Evolutionary conservation across 1,140 invertebrate genomes (phyloP), one percentile per base, ranked within the genome.

Genomic region (Drosophila sturtevanti): DNA sequence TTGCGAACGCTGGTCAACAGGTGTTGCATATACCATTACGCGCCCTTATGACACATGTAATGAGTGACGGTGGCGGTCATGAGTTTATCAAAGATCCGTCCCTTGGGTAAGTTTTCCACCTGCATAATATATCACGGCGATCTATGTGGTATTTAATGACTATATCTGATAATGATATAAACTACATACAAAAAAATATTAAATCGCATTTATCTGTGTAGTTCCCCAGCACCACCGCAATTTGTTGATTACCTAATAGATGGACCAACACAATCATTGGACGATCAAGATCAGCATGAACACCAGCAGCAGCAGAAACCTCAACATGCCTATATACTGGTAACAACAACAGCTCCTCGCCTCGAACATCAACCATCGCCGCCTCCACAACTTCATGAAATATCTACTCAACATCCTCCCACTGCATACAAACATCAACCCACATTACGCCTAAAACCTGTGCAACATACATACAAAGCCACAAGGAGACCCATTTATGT

Each of bases 191-290:
- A n/a, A n/a, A n/a, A n/a, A n/a, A n/a, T 16, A 35, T 9, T 27
- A 16, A 9, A 14, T 18, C 12, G 7, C 22, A 12, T 60, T 41
- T 7, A 1, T 4, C 7, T 44, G 1, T 24, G 44, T 37, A 86
- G 82, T 6, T 76, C 84, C 16, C 79, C 82, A 35, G 64, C 78
- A 16, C 79, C 86, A 0, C 55, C 80, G 0, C 80, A 89, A 24
- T 89, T 74, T 16, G 86, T 91, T 11, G 90, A 91, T 22, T 91
- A 91, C 22, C 67, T 90, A 27, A 85, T 91, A 27, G 90, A 91
- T 35, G 90, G 85, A 1, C 90, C 90, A 0, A 71, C 81, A 4
- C 90, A 91, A 55, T 90, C 90, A 1, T 54, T 91, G 35, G 90
- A 91, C 0, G 90, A 91, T 31, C 27, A 31, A 14, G 90, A 91